Percentiles rank a stretch among this genome's conserved stretches.
Conservation (phyloP, 2,113 vertebrate genomes). For the Okapia johnstoni region DNA sequence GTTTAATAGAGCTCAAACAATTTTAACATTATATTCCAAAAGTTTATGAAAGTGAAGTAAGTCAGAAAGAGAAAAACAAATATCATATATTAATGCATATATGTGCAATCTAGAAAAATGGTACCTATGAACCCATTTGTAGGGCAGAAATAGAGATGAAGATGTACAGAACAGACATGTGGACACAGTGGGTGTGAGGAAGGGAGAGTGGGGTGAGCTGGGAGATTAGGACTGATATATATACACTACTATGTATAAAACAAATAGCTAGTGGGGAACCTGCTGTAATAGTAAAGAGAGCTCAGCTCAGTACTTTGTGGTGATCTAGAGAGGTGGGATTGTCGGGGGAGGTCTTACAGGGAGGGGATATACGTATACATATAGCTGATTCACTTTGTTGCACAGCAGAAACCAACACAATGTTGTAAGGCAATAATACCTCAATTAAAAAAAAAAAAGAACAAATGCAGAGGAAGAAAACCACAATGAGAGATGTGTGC, state of each 20-base stretch:
- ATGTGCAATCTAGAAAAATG: neutral
- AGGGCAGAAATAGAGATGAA: neutral
- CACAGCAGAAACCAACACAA: neutral
- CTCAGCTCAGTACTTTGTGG: neutral
- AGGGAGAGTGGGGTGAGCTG: neutral
- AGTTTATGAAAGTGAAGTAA: neutral
- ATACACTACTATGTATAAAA: neutral
- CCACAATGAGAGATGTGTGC: neutral
- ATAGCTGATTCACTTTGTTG: neutral
- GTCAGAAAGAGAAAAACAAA: neutral
- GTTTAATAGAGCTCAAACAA: neutral
- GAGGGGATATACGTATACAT: neutral
- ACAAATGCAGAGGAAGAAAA: neutral
- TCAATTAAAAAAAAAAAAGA: neutral
- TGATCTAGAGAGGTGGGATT: neutral
- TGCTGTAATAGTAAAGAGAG: neutral
- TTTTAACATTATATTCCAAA: neutral
- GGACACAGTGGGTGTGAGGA: neutral
- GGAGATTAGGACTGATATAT: neutral
- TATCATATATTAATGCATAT: neutral
- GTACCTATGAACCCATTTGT: neutral
- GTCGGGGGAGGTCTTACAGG: fast-evolving
- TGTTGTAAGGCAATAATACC: neutral
- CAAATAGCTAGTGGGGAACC: neutral
- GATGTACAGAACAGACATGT: neutral